phyloP scores from a whole-genome alignment of 1,140 invertebrate genomes.

The Colletes latitarsis region DNA sequence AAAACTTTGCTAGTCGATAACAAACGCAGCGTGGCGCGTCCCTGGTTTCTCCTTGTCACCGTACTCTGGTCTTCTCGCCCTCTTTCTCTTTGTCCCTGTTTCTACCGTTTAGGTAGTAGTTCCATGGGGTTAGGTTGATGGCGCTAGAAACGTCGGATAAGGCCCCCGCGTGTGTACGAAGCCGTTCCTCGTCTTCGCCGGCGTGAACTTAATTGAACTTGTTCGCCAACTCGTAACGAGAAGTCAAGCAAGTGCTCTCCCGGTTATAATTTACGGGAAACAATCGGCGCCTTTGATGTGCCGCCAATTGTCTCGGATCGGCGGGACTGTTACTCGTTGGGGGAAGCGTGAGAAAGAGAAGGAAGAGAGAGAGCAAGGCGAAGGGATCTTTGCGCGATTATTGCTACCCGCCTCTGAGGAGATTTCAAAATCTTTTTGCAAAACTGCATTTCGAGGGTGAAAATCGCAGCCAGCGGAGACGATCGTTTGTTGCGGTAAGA shows the following conservation, averaged over 20 bases:
- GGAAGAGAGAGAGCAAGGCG: neutral
- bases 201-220: conserved; percentile 81
- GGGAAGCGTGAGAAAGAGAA: neutral
- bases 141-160: conserved; percentile 42
- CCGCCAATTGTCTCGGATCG: conserved; percentile 74
- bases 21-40: conserved; percentile 30
- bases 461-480: neutral
- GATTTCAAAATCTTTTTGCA: conserved; percentile 25
- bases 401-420: neutral
- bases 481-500: neutral
- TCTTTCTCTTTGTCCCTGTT: conserved; percentile 45
- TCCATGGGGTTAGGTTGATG: conserved; percentile 30
- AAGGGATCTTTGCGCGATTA: conserved; percentile 28
- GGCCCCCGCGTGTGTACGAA: conserved; percentile 72
- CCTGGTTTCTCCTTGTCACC: conserved; percentile 32
- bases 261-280: conserved; percentile 81
- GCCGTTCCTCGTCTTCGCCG: conserved; percentile 71
- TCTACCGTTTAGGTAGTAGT: conserved; percentile 34
- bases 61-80: neutral
- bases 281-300: conserved; percentile 80
- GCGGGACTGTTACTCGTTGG: conserved; percentile 29
- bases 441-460: neutral
- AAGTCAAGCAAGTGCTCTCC: conserved; percentile 78
- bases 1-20: conserved; percentile 30
- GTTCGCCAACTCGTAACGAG: conserved; percentile 81